Percentiles rank a stretch among this genome's conserved stretches.
phyloP scores from a whole-genome alignment of 2,888 invertebrate species.

The Lacanobia wlatinum region DNA sequence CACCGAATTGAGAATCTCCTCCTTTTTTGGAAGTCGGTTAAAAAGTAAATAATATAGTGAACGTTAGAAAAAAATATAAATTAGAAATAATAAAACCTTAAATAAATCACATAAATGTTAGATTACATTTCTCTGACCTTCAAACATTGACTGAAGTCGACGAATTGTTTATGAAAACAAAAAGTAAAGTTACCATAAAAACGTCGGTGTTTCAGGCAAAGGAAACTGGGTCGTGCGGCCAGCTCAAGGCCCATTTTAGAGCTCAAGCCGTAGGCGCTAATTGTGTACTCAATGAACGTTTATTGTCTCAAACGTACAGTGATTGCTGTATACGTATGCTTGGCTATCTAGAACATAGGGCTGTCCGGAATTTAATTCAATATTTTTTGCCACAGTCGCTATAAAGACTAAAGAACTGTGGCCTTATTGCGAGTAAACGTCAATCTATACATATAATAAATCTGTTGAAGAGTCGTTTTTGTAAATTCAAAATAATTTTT shows the following conservation, averaged over 20 bases:
- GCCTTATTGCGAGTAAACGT: no score
- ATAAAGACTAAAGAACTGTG: background rate
- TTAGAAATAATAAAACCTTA: no score
- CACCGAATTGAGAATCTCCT: no score
- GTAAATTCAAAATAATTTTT: no score
- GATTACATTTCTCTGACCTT: conserved; percentile 31
- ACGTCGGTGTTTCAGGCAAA: conserved; percentile 47
- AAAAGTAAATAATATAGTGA: no score
- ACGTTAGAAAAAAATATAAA: no score
- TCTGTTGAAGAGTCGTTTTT: no score
- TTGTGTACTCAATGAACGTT: conserved; percentile 79
- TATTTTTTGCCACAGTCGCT: background rate
- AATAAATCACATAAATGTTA: background rate
- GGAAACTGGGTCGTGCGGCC: conserved; percentile 66
- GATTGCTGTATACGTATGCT: conserved; percentile 60
- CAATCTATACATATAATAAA: no score
- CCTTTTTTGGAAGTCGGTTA: no score
- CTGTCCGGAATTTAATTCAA: conserved; percentile 14
- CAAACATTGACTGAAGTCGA: conserved; percentile 41
- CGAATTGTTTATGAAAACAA: conserved; percentile 35
- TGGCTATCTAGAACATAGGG: conserved; percentile 55
- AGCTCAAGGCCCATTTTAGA: conserved; percentile 67
- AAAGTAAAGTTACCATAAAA: conserved; percentile 52
- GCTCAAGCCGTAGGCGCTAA: conserved; percentile 74
- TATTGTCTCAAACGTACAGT: conserved; percentile 75